Percentiles rank a stretch among this genome's conserved stretches.
Evolutionary conservation across 1,140 invertebrate genomes (phyloP).

Genomic region (Bombyx mandarina): DNA sequence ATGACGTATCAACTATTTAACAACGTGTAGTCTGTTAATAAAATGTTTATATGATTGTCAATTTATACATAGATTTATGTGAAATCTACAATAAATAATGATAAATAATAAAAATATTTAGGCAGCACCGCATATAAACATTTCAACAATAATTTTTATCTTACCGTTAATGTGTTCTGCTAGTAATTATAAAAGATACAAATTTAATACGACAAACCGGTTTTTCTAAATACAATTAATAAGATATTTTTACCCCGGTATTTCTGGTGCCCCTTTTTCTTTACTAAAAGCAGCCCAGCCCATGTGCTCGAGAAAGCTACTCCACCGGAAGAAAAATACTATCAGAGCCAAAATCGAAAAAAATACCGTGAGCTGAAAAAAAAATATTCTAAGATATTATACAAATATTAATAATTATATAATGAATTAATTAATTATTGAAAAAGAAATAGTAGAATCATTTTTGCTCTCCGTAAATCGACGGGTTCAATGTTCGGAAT

Average conservation of each 20-base stretch:
- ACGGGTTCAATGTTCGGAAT: no score
- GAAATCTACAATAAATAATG: no score
- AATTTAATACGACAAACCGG: background rate
- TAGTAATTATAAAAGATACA: background rate
- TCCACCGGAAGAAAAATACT: constrained; percentile 32
- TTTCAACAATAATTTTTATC: background rate
- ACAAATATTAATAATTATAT: no score
- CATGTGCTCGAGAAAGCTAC: constrained; percentile 18
- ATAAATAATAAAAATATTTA: no score
- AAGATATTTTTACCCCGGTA: constrained; percentile 24
- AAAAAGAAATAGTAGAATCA: background rate
- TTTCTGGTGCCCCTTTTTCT: constrained; percentile 11
- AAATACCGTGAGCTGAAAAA: constrained; percentile 27
- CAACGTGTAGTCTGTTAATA: no score
- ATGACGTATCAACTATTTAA: background rate
- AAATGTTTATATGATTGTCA: no score
- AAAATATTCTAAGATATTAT: background rate
- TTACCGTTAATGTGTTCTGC: background rate
- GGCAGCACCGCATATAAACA: no score
- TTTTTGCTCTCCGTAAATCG: no score
- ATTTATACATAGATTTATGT: no score
- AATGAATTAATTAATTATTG: no score
- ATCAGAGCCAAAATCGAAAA: constrained; percentile 19
- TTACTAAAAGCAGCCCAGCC: constrained; percentile 30
- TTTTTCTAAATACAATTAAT: constrained; percentile 1